Evolutionary conservation across 2,113 vertebrate genomes (phyloP), one percentile per base, ranked within the genome.

Genomic region (Podiceps cristatus): DNA sequence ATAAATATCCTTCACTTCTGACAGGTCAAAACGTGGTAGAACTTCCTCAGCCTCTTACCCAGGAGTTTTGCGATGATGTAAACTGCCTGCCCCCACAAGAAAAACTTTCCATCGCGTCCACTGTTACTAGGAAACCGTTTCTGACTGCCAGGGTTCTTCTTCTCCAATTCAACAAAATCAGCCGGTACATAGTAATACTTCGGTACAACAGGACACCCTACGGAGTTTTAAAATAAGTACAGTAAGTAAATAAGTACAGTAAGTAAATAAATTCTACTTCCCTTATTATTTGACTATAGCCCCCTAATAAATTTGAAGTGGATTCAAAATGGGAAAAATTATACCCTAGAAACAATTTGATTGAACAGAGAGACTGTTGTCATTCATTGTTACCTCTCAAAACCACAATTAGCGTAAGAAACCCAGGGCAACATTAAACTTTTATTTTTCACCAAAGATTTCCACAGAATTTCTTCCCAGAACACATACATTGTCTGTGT

Each of bases 131-230:
- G 99, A 98, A 99, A 99, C 62, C 99, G 99, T 94, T 99, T 98
- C 97, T 99, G 99, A 97, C 99, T 99, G 75, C 99, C 99, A 7
- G 99, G 99, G 78, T 98, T 99, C 97, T 82, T 99, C 97, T 99
- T 99, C 67, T 99, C 99, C 29, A 96, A 95, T 90, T 99, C 99
- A 93, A 99, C 99, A 93, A 99, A 99, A 96, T 99, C 99, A 49
- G 99, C 99, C 0, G 99, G 99, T 62, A 99, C 99, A 10, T 99
- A 98, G 97, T 99, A 99, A 96, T 99, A 99, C 96, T 99, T 99
- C 33, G 99, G 99, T 55, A 99, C 97, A 19, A 99, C 98, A 19
- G 99, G 99, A 69, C 99, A 98, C 10, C 99, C 99, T 99, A 80
- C 1, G 7, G 81, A 95, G 16, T 89, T 86, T 68, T 75, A 90